Base-by-base conservation (phyloP, 2,888 invertebrate genomes). In the Chesias legatella region DNA sequence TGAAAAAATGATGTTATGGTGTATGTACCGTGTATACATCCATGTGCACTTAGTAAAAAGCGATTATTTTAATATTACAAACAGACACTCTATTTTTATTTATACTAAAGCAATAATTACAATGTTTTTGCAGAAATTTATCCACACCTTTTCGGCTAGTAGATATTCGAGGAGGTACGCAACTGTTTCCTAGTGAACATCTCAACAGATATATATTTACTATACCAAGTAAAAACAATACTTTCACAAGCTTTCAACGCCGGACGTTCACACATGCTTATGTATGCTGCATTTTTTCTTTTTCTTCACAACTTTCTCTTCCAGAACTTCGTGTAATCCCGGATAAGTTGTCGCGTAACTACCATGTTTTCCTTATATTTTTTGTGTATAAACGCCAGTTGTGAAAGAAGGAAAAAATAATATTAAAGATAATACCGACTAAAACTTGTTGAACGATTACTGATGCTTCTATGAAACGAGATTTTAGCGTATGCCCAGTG, bases 291-390 rank as follows among this genome's bases (percentile, higher is more conserved):
- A 17, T 17, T 45, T 53, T 48, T 48, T 38, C 35, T 48, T 43
- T 33, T 41, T 38, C 32, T 24, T 28, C 33, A 10, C 27, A 48
- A 51, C 42, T 50, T 48, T 22, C 40, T 26, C 29, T 32, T 20
- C 29, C 17, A 17, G 26, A 47, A 45, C 47, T 45, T 52, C 17
- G 34, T 36, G 33, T 48, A 50, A 53, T 48, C 48, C 51, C 29
- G 25, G 29, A 23, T 43, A 50, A 53, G 43, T 51, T 48, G 41
- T 21, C 43, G 33, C 43, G 47, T 35, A 46, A 48, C 30, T 42
- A 42, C 28, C 35, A 36, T 32, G 41, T 46, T 42, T 46, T 45
- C 22, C 43, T 40, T 33, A 27, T 43, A 38, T 36, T 48, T 49
- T 42, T 38, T 38, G 28, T 25, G 21, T 10, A 34, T 21, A 26